Evolutionary conservation across 2,113 vertebrate genomes (phyloP), one percentile per base, ranked within the genome.

Genomic region (Mobula hypostoma): DNA sequence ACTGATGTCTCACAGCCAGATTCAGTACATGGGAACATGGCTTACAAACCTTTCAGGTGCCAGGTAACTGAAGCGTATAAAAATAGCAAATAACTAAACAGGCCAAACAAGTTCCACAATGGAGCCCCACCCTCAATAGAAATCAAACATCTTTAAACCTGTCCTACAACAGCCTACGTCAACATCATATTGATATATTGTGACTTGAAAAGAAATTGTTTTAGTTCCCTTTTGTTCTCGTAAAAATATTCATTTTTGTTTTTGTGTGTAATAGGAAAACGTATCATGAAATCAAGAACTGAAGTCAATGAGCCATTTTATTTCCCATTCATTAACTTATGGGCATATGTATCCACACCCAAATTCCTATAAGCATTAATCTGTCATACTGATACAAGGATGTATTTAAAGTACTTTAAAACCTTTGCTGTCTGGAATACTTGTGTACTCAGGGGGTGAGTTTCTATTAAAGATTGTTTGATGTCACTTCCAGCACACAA

Each of bases 71-170:
- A 66, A 27, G 29, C 61, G 9, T 90, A 12, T 61, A 90, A 90
- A 90, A 90, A 36, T 90, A 90, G 85, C 5, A 66, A 66, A 90
- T 66, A 32, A 66, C 61, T 8, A 90, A 90, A 66, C 85, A 90
- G 85, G 61, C 29, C 66, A n/a, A 90, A 90, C 85, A 68, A n/a
- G 85, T 90, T 90, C 29, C 61, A 90, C 27, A 90, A 63, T 61
- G 61, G 76, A 77, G 29, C 76, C 76, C 24, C 7, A 32, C 29
- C 61, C 17, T 90, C 12, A 14, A 66, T 8, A 63, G 83, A 27
- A 7, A 88, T 27, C 19, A 66, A 63, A 90, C 61, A 90, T 68
- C 66, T 90, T 88, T n/a, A 32, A 19, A 90, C n/a, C 24, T 88
- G 85, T 88, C 58, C 61, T 15, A 63, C 63, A 61, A 88, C 85